phyloP scores from a whole-genome alignment of 2,888 invertebrate species.

The Chymomyza amoena region DNA sequence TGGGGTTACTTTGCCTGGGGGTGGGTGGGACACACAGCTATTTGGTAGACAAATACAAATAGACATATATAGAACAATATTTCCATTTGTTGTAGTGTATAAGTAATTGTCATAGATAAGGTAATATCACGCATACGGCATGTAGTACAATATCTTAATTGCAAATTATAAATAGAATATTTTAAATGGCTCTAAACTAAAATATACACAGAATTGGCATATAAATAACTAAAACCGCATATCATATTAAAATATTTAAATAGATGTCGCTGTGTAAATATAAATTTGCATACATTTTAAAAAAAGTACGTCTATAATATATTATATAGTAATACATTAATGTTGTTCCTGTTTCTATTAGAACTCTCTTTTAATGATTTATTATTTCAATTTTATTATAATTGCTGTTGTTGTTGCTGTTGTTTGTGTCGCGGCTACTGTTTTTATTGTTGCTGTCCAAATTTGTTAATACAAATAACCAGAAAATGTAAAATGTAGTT shows the following conservation, averaged over 20 bases:
- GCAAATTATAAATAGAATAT: not conserved
- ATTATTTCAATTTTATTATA: not conserved
- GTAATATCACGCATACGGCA: not conserved
- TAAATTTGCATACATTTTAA: not conserved
- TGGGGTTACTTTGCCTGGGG: not conserved
- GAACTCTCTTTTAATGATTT: not conserved
- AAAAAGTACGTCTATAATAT: not conserved
- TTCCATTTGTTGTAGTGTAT: not conserved
- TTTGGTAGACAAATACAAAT: not conserved
- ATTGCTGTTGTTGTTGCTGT: slow-evolving; percentile 12
- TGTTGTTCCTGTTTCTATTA: not conserved
- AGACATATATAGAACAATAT: not conserved
- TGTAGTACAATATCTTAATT: not conserved
- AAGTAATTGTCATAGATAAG: not conserved
- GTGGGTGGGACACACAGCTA: not conserved
- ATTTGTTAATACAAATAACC: slow-evolving; percentile 34
- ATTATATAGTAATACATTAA: not conserved
- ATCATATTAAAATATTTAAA: not conserved
- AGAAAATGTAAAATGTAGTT: slow-evolving; percentile 36
- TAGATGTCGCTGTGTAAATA: not conserved
- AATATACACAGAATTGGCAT: not conserved
- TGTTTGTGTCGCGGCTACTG: not conserved
- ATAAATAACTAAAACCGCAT: not conserved
- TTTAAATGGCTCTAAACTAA: not conserved
- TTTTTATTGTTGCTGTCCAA: slow-evolving; percentile 17